A percentile compares a stretch with the other conserved stretches of the same genome.
phyloP scores from a whole-genome alignment of 2,888 invertebrate genomes.

The Chirona hameri region DNA sequence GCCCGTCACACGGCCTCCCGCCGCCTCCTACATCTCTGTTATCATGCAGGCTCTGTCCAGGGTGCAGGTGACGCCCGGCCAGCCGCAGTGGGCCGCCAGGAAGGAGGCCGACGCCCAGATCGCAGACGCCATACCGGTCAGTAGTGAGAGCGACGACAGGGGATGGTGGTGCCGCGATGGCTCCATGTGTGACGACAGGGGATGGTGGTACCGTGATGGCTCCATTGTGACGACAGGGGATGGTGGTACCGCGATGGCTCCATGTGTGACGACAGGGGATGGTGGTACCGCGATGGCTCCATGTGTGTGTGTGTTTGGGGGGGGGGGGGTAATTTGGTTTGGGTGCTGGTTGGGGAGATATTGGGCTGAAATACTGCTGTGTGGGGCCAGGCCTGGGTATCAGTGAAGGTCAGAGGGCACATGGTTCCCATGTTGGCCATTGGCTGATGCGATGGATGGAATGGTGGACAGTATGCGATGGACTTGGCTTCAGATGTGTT shows the following conservation, averaged over 20 bases:
- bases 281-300: background rate
- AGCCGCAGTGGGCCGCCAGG: background rate
- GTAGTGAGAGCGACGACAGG: background rate
- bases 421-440: background rate
- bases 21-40: background rate
- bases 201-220: background rate
- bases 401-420: background rate
- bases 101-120: constrained; percentile 43
- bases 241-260: no score
- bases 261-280: no score
- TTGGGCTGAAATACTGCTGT: no score
- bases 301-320: background rate
- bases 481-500: no score
- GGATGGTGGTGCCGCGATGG: no score
- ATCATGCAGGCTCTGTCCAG: background rate
- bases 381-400: background rate
- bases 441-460: no score
- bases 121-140: constrained; percentile 42
- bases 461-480: no score
- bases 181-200: no score
- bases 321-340: no score
- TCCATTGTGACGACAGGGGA: background rate
- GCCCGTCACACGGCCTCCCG: constrained; percentile 47
- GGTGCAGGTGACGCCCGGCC: background rate
- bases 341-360: no score